Evolutionary conservation across 2,797 vertebrate species (phyloP).

Genomic region (Okamejei kenojei): DNA sequence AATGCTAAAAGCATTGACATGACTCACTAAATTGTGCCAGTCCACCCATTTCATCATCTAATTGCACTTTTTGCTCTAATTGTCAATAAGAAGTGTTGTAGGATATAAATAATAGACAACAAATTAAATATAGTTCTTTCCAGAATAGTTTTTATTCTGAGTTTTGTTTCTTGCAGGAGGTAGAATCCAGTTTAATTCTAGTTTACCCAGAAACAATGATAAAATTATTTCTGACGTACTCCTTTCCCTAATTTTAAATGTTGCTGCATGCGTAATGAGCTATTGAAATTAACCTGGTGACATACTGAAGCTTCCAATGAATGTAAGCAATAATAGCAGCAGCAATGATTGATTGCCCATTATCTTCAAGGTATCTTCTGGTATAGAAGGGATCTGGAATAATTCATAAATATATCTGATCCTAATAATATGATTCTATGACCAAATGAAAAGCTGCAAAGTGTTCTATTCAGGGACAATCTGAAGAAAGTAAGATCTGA

Average conservation of each 20-base stretch:
- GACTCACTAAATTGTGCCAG: neutral
- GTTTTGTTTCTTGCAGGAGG: neutral
- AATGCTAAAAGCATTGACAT: constrained; percentile 8
- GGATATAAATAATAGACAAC: constrained; percentile 15
- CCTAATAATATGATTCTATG: neutral
- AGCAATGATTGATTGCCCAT: neutral
- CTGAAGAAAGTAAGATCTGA: neutral
- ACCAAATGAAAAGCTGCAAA: neutral
- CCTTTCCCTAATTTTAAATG: neutral
- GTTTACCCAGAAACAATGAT: neutral
- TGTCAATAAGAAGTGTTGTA: neutral
- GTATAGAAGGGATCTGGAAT: neutral
- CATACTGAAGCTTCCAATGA: neutral
- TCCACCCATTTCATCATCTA: constrained; percentile 26
- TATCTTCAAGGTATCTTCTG: neutral
- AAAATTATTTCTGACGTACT: too few species aligned
- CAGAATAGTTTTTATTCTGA: neutral
- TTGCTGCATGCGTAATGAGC: neutral
- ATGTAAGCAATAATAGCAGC: neutral
- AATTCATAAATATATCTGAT: neutral
- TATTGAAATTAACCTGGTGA: neutral
- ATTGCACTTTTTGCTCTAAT: constrained; percentile 5
- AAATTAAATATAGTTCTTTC: neutral
- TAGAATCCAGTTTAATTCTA: neutral
- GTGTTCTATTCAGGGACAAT: neutral